These are phyloP conservation scores for Drosophila mercatorum DNA, from an alignment of 2,888 invertebrate species.

Conservation along the genomic window DNA sequence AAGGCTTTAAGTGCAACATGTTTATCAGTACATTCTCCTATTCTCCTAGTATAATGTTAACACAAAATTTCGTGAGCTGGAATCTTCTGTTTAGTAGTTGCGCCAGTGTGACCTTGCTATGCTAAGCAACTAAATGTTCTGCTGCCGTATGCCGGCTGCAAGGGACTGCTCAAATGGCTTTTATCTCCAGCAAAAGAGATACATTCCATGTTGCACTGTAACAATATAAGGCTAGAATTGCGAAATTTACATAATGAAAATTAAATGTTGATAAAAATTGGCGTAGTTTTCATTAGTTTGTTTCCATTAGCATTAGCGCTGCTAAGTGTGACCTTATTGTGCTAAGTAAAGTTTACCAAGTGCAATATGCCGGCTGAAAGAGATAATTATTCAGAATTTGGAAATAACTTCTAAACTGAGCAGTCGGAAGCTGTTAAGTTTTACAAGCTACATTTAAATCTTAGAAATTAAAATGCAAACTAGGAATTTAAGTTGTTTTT, in stretches of 20 bases:
- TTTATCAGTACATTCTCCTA: not conserved
- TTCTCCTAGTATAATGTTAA: not conserved
- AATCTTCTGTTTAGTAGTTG: not conserved
- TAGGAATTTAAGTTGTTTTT: too few relatives aligned
- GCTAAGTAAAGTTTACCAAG: not conserved
- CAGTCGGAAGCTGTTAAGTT: not conserved
- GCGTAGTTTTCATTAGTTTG: not conserved
- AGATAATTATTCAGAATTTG: not conserved
- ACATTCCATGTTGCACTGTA: not conserved
- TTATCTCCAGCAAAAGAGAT: not conserved
- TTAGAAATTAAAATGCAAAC: too few relatives aligned
- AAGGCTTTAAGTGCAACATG: constrained; percentile 21
- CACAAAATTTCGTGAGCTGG: not conserved
- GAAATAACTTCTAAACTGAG: too few relatives aligned
- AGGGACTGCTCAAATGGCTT: not conserved
- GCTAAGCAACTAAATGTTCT: not conserved
- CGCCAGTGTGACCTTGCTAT: not conserved
- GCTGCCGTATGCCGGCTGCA: not conserved
- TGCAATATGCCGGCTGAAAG: not conserved
- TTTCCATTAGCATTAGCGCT: not conserved
- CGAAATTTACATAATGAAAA: too few relatives aligned
- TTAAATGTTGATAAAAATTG: not conserved
- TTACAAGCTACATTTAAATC: not conserved
- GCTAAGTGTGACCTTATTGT: not conserved
- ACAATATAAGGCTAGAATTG: not conserved